phyloP scores from a whole-genome alignment of 2,888 invertebrate species.

The Parnassius orleans region DNA sequence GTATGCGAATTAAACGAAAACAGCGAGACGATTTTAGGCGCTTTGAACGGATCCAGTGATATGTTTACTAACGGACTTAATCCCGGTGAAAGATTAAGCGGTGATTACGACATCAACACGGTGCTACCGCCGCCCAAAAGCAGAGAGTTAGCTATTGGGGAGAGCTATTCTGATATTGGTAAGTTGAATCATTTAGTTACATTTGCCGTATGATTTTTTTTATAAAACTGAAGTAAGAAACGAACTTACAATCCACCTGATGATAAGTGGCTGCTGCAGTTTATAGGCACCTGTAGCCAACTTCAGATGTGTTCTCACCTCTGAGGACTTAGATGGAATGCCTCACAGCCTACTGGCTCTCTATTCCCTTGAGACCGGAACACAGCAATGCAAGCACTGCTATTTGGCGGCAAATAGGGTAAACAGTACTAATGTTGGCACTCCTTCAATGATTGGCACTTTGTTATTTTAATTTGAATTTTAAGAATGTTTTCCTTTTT shows the following conservation, averaged over 20 bases:
- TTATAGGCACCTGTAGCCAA: background rate
- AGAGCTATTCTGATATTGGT: constrained; percentile 79
- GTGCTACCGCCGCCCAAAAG: constrained; percentile 75
- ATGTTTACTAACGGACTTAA: constrained; percentile 70
- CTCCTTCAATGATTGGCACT: no score
- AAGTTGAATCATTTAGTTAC: constrained; percentile 34
- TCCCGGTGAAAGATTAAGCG: constrained; percentile 64
- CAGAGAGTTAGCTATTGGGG: constrained; percentile 75
- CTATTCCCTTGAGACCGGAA: no score
- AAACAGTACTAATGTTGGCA: no score
- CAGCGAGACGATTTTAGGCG: constrained; percentile 60
- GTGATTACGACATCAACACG: constrained; percentile 74
- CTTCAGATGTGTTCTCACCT: no score
- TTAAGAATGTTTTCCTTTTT: no score
- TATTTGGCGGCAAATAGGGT: no score
- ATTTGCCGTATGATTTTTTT: background rate
- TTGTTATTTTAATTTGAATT: no score
- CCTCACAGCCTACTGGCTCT: no score
- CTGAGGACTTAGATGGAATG: no score
- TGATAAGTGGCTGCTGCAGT: background rate
- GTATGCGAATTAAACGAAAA: constrained; percentile 70
- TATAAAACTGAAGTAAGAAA: background rate
- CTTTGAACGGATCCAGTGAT: constrained; percentile 66
- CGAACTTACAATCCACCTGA: background rate
- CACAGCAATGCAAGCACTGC: no score